Evolutionary conservation across 1,140 invertebrate genomes (phyloP), one percentile per base, ranked within the genome.

Genomic region (Drosophila fuyamai): DNA sequence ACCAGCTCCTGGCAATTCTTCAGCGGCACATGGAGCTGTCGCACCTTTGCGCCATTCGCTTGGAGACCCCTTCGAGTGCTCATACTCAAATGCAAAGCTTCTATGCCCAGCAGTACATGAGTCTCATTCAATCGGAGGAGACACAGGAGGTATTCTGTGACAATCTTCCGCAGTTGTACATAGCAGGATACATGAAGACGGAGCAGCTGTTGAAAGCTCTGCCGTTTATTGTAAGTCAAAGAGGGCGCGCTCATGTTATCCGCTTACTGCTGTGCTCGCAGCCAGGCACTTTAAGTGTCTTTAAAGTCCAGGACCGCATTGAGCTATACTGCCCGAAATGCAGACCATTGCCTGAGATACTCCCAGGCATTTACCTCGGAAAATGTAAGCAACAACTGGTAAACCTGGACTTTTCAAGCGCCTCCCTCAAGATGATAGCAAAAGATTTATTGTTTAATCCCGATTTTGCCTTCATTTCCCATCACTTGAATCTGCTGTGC

Each of bases 31-130:
- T 46, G 27, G 18, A 67, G n/a, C 14, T 82, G 14, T n/a, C 40
- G 5, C 46, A 56, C 1, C 40, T 88, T 3, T 56, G 51, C 7
- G 46, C 53, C 6, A 57, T 77, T 4, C 76, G 67, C 0, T 56
- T 88, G 16, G 83, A 88, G 48, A 79, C 67, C 0, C 83, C 83
- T 0, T 88, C 83, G 5, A 88, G 83, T 43, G 67, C 76, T 0
- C 79, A 83, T 38, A 88, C 83, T 0, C 83, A 88, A 14, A 43
- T 88, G 23, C 84, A 88, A 14, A 63, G 44, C 13, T 88, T 70
- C 48, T 83, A 66, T n/a, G 56, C 48, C 0, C 71, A 83, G 9
- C 66, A 86, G 2, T 58, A 54, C 27, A 9, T 54, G 2, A 3
- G 12, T 3, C 40, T 89, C 41, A 40, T 89, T 0, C 50, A 50